Base-by-base conservation (phyloP, 2,113 vertebrate species). In the Morphnarchus princeps region DNA sequence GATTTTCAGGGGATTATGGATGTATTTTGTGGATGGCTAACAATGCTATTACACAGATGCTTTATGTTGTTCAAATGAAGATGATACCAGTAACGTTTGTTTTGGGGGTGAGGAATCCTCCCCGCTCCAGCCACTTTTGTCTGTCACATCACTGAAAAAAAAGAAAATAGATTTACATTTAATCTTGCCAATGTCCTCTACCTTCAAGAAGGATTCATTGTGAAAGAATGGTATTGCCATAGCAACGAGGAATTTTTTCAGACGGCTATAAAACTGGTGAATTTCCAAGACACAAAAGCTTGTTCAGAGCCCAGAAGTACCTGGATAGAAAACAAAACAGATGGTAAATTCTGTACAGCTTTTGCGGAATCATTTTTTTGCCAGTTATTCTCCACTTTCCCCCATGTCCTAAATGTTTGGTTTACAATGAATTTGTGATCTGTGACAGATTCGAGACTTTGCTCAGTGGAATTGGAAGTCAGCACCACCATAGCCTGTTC, bases 311-410 rank as follows among this genome's bases (percentile, higher is more conserved):
- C 96, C 96, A 98, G 98, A 96, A 98, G 85, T 97, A 97, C 98
- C 96, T 99, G 98, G 98, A 98, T 96, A 87, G 98, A 98, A 98
- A 98, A 95, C 94, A 98, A 98, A 98, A 98, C 98, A 98, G 97
- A 98, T 97, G 98, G 98, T 98, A 97, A 98, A 97, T 88, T 97
- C 89, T 97, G 76, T 20, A 43, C 66, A 95, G 88, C 85, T 97
- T 97, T 90, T 73, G 43, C 73, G 34, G 71, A 87, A 86, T 87
- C n/a, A 47, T 95, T 97, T 86, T 85, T 95, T 93, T 95, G 79
- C 87, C 70, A 81, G 54, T 88, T 95, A 89, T 71, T 81, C 82
- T 67, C 89, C 73, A n/a, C 55, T 36, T 62, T 86, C 86, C 94
- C 65, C 77, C 83, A 87, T 73, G 89, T 74, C 86, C 83, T 89